These are phyloP conservation scores for Trichopoda pennipes DNA, from an alignment of 2,888 invertebrate species.

Conservation along the genomic window DNA sequence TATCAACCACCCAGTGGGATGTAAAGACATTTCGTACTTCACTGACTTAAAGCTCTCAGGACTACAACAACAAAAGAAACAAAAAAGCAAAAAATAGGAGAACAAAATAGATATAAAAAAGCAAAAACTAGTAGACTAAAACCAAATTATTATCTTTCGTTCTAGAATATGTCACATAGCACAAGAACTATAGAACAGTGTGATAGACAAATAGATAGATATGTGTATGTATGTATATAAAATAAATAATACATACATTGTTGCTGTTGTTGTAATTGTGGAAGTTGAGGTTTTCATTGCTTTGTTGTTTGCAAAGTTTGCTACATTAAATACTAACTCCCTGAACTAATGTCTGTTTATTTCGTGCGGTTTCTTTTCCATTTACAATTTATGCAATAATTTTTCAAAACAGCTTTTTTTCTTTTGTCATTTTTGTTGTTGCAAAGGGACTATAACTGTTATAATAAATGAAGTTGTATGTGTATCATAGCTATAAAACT, in stretches of 20 bases:
- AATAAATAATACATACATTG: slow-evolving; percentile 8
- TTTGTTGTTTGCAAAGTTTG: slow-evolving; percentile 1
- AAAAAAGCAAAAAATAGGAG: background rate
- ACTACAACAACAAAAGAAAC: background rate
- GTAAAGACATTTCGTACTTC: slow-evolving; percentile 53
- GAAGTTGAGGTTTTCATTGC: slow-evolving; percentile 17
- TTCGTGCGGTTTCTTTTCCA: slow-evolving; percentile 47
- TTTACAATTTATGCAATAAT: slow-evolving; percentile 57
- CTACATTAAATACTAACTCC: slow-evolving; percentile 23
- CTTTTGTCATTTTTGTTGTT: background rate
- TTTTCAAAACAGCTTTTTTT: slow-evolving; percentile 48
- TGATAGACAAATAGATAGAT: slow-evolving; percentile 23
- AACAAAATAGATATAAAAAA: background rate
- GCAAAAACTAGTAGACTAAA: background rate
- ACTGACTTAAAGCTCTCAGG: slow-evolving; percentile 20
- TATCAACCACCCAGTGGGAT: slow-evolving; percentile 24
- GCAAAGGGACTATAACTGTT: background rate
- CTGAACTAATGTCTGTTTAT: slow-evolving; percentile 46
- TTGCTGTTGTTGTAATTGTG: slow-evolving; percentile 30
- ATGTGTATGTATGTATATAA: background rate
- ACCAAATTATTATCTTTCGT: slow-evolving; percentile 53
- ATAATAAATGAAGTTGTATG: background rate
- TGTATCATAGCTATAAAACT: slow-evolving; percentile 3
- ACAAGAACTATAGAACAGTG: background rate
- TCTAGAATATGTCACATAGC: background rate